These are phyloP conservation scores for Bufo bufo DNA, from an alignment of 2,113 vertebrate genomes.

Conservation along the genomic window DNA sequence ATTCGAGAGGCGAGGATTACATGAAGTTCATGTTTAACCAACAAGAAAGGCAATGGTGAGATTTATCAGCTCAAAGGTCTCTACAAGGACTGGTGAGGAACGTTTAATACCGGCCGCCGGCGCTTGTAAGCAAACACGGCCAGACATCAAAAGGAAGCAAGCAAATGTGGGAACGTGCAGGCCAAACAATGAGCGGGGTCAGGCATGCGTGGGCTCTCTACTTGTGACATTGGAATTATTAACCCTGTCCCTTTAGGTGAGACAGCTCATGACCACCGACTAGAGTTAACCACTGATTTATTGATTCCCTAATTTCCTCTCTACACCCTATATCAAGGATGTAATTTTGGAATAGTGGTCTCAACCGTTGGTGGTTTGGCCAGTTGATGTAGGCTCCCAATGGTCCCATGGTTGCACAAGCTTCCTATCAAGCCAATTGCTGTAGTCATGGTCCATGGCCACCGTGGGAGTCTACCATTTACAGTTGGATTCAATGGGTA, in stretches of 20 bases:
- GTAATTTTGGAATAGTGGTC: no score
- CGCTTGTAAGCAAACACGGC: conserved; percentile 75
- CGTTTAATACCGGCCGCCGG: conserved; percentile 71
- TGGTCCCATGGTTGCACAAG: no score
- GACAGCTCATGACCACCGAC: not conserved
- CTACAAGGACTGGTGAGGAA: conserved; percentile 65
- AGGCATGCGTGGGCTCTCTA: conserved; percentile 63
- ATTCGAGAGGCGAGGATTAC: conserved; percentile 63
- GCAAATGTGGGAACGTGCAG: conserved; percentile 70
- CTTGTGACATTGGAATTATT: conserved; percentile 64
- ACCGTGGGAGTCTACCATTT: no score
- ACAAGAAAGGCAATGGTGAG: conserved; percentile 63
- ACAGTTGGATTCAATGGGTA: no score
- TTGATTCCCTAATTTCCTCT: not conserved
- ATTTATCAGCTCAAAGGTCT: conserved; percentile 70
- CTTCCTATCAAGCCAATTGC: no score
- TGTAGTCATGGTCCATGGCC: no score
- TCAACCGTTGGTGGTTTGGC: no score
- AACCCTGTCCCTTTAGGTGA: conserved; percentile 66
- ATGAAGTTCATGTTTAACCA: conserved; percentile 70
- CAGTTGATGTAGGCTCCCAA: no score
- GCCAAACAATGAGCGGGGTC: conserved; percentile 72
- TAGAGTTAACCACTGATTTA: conserved; percentile 20
- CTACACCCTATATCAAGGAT: no score
- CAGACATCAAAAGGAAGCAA: conserved; percentile 75